These are phyloP conservation scores for Engystomops pustulosus DNA, from an alignment of 2,113 vertebrate genomes.

Conservation along the genomic window DNA sequence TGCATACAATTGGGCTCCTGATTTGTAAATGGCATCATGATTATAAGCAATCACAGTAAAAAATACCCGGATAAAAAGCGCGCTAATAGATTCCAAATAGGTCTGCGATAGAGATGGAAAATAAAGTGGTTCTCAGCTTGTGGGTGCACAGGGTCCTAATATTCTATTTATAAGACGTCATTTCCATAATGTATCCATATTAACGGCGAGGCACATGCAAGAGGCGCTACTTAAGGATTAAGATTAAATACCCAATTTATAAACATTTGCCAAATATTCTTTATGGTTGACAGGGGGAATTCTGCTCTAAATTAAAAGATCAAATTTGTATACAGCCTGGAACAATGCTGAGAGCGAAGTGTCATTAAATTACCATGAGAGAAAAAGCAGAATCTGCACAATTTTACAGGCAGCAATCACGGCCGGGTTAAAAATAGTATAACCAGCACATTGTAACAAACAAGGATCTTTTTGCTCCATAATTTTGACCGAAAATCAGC, in stretches of 20 bases:
- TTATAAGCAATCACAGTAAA: constrained; percentile 32
- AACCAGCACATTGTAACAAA: constrained; percentile 67
- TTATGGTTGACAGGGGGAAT: constrained; percentile 65
- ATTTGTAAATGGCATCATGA: background rate
- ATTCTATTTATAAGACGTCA: constrained; percentile 43
- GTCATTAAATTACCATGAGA: constrained; percentile 72
- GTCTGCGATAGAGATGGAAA: constrained; percentile 23
- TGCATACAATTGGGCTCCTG: background rate
- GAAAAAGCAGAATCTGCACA: constrained; percentile 69
- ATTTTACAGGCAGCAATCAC: constrained; percentile 66
- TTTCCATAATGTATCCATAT: constrained; percentile 54
- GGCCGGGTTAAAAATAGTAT: constrained; percentile 63
- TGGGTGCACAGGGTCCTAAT: constrained; percentile 22
- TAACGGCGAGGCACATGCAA: constrained; percentile 33
- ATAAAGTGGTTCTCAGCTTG: constrained; percentile 40
- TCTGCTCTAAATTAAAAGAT: constrained; percentile 69
- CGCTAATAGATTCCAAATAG: constrained; percentile 43
- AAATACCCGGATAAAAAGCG: constrained; percentile 21
- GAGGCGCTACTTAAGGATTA: constrained; percentile 59
- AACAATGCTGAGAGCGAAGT: constrained; percentile 69
- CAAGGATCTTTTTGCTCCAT: constrained; percentile 11
- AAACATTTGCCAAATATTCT: constrained; percentile 71
- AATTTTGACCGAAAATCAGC: too few relatives aligned
- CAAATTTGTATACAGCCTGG: constrained; percentile 62
- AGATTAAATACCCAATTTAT: constrained; percentile 68